Base-by-base conservation (phyloP, 2,797 vertebrate genomes). In the Eospalax fontanierii region DNA sequence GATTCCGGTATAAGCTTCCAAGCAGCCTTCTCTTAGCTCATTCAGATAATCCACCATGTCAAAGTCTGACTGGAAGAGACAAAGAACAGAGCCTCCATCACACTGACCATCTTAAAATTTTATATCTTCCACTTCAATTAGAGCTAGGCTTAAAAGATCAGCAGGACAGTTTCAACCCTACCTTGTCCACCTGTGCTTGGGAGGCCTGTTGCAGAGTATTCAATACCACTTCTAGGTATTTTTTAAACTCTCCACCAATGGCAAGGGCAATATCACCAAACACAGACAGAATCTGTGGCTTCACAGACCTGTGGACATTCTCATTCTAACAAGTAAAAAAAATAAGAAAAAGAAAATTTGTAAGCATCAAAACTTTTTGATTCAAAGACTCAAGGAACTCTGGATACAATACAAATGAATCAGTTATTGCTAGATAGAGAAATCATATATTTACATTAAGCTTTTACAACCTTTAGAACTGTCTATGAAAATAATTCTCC, bases 21-120 rank as follows among this genome's bases (percentile, higher is more conserved):
- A 98, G 90, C 99, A 99, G 92, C 99, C 99, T 98, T 99, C 99
- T 96, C 99, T 97, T 97, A 99, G 97, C 98, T 99, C 99, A 3
- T 99, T 99, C 98, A 99, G 98, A 98, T 99, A 99, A 98, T 99
- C 99, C 98, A 99, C 99, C 99, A 99, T 99, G 98, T 99, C 99
- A 24, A 99, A 99, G 98, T 99, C 99, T 0, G 99, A 99, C 99
- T 99, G 98, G 0, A 97, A 93, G 76, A 89, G 65, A 96, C 54
- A 94, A 94, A 92, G 19, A 59, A 86, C 18, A 94, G 8, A 86
- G 33, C 2, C 0, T 19, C 28, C 38, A 33, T 92, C 35, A 70
- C 0, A 43, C 3, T 11, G 12, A n/a, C n/a, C 30, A 24, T 70
- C 30, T 81, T 70, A 85, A n/a, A 1, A n/a, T 50, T 21, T 57